Base-by-base conservation (phyloP, 1,140 invertebrate genomes). In the Lerema accius region DNA sequence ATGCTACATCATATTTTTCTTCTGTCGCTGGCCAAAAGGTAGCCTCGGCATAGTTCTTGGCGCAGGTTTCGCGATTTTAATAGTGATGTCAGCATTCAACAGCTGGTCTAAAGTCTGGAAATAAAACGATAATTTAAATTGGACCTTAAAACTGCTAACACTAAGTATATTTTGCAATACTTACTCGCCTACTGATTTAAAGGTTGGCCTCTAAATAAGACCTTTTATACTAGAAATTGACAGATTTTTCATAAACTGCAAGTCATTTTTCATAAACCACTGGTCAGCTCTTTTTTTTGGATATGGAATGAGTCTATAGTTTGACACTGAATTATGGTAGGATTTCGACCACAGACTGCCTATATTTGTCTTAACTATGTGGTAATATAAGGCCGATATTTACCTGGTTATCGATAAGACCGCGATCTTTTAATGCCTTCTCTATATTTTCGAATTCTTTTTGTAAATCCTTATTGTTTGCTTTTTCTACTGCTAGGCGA, bases 331-430 rank as follows among this genome's bases (percentile, higher is more conserved):
- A n/a, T n/a, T n/a, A n/a, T n/a, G n/a, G n/a, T n/a, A n/a, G n/a
- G n/a, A n/a, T n/a, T n/a, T n/a, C n/a, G n/a, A n/a, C n/a, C n/a
- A n/a, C n/a, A n/a, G n/a, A n/a, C n/a, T n/a, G n/a, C n/a, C n/a
- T n/a, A n/a, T n/a, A n/a, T n/a, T n/a, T n/a, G n/a, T n/a, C n/a
- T n/a, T n/a, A n/a, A n/a, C n/a, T n/a, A n/a, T n/a, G n/a, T n/a
- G n/a, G n/a, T n/a, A n/a, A n/a, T n/a, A n/a, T n/a, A n/a, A n/a
- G n/a, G n/a, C n/a, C n/a, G n/a, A n/a, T n/a, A n/a, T n/a, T 46
- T 67, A 88, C 86, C 82, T 89, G 76, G 17, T 64, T 71, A 17
- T 86, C 83, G 39, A 89, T 76, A 26, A 89, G 72, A 0, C 65
- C 63, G 15, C 80, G 67, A 37, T 86, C 84, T 11, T 51, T 70